phyloP scores from a whole-genome alignment of 2,888 invertebrate genomes.

The Lasiommata megera region DNA sequence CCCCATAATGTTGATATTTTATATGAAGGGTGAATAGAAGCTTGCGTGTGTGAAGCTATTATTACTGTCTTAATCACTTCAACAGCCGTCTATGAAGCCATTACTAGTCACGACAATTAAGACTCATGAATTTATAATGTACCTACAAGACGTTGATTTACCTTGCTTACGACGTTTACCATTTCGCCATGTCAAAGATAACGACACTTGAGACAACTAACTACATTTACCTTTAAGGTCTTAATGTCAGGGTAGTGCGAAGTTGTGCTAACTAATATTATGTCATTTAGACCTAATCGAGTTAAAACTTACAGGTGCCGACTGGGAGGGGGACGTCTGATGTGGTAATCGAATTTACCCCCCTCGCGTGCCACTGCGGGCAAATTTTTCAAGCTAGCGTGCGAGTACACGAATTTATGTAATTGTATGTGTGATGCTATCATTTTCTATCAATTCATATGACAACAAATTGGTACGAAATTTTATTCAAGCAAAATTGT shows the following conservation, averaged over 20 bases:
- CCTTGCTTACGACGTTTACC: background rate
- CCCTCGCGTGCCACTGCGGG: constrained; percentile 10
- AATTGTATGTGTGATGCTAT: too few species aligned
- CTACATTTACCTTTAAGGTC: constrained; percentile 7
- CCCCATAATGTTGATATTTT: too few species aligned
- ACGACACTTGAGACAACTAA: constrained; percentile 5
- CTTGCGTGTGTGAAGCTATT: too few species aligned
- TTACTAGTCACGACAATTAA: background rate
- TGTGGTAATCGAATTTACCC: constrained; percentile 35
- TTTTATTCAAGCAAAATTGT: too few species aligned
- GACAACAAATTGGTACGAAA: too few species aligned
- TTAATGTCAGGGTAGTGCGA: constrained; percentile 14
- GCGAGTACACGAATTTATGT: constrained; percentile 10
- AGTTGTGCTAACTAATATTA: constrained; percentile 31
- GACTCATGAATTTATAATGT: constrained; percentile 5
- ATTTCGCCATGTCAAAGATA: constrained; percentile 4
- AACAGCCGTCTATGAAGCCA: background rate
- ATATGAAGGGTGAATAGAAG: too few species aligned
- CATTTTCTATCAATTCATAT: too few species aligned
- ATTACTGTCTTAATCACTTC: too few species aligned
- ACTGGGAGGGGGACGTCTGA: constrained; percentile 27
- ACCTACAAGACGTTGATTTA: background rate
- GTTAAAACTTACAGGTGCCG: constrained; percentile 31
- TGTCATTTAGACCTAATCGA: constrained; percentile 28
- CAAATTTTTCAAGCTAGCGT: constrained; percentile 9